Evolutionary conservation across 2,888 invertebrate genomes (phyloP).

Genomic region (Pristionchus mayeri): DNA sequence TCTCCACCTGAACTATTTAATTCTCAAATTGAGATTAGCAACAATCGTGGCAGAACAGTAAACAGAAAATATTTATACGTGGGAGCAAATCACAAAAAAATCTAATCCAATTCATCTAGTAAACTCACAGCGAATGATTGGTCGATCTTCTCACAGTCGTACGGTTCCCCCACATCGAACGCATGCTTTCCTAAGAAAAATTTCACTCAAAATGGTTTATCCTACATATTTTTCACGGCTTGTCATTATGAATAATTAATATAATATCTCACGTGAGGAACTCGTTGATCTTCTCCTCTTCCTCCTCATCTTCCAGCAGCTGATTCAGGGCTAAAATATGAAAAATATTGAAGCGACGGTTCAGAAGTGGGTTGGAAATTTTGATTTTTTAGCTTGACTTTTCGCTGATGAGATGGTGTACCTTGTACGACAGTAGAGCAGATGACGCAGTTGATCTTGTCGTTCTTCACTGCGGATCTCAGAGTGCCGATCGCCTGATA

Average conservation of each 20-base stretch:
- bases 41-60: too few species aligned
- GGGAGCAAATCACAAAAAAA: too few species aligned
- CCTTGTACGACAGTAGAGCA: slow-evolving; percentile 64
- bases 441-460: slow-evolving; percentile 57
- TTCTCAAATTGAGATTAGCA: not conserved
- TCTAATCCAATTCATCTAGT: too few species aligned
- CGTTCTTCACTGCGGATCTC: slow-evolving; percentile 54
- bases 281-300: slow-evolving; percentile 62
- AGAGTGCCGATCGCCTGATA: too few species aligned
- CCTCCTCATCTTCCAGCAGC: slow-evolving; percentile 51
- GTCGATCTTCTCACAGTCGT: slow-evolving; percentile 67
- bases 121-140: slow-evolving; percentile 61
- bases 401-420: not conserved
- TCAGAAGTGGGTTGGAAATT: too few species aligned
- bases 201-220: not conserved
- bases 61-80: too few species aligned
- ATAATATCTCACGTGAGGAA: slow-evolving; percentile 55
- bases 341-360: too few species aligned
- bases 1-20: slow-evolving; percentile 62
- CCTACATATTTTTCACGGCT: slow-evolving; percentile 51
- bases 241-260: not conserved
- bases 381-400: not conserved
- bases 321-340: not conserved
- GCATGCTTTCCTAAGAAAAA: slow-evolving; percentile 58
- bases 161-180: slow-evolving; percentile 65